Percentiles rank a stretch among this genome's conserved stretches.
Conservation (phyloP, 2,113 vertebrate species). For the Nibea albiflora region DNA sequence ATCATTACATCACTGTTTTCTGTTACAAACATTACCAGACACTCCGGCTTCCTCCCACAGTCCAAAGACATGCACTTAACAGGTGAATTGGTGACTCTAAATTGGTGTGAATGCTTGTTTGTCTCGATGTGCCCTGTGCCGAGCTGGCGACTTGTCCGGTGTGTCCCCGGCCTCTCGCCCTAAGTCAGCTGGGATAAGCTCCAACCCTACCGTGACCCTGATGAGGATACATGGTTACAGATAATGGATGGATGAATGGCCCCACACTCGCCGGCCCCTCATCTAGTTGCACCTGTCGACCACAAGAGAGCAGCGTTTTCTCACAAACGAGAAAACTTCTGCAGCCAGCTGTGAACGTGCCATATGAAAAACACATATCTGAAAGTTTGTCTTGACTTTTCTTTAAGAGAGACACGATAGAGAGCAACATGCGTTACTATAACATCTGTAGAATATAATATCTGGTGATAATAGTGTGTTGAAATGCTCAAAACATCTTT, state of each 20-base stretch:
- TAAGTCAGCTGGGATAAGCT: too few relatives aligned
- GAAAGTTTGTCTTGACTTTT: not conserved
- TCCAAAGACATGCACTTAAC: too few relatives aligned
- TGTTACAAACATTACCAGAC: not conserved
- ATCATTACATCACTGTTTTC: not conserved
- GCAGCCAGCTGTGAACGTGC: not conserved
- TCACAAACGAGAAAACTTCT: not conserved
- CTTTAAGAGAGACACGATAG: not conserved
- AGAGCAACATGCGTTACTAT: not conserved
- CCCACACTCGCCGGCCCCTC: not conserved
- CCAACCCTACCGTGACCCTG: too few relatives aligned
- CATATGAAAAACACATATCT: not conserved
- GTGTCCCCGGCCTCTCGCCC: too few relatives aligned
- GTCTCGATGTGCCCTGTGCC: too few relatives aligned
- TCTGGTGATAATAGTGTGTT: not conserved
- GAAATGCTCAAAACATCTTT: not conserved
- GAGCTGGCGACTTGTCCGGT: too few relatives aligned
- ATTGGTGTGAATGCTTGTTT: too few relatives aligned
- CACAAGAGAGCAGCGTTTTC: slow-evolving; percentile 61
- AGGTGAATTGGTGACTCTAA: too few relatives aligned
- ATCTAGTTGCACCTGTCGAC: not conserved
- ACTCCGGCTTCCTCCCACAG: too few relatives aligned
- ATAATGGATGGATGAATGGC: too few relatives aligned
- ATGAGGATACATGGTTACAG: too few relatives aligned
- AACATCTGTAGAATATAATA: too few relatives aligned